These are phyloP conservation scores for Lingula anatina DNA, from an alignment of 2,888 invertebrate genomes.

Conservation along the genomic window DNA sequence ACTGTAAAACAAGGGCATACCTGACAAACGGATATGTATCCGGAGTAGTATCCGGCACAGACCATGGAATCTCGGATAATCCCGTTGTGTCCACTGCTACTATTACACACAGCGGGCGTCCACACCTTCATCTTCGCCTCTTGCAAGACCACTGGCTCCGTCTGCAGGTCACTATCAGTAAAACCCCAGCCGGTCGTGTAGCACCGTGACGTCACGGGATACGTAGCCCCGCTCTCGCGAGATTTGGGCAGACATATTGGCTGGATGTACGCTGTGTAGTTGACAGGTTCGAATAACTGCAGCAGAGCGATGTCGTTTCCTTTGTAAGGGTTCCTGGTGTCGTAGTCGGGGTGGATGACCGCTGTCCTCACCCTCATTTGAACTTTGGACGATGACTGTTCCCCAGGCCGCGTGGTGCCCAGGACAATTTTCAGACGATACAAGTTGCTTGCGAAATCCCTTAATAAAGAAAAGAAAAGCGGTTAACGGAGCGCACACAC, in stretches of 20 bases:
- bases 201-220: conserved; percentile 21
- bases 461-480: too few species aligned
- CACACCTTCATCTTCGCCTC: conserved; percentile 40
- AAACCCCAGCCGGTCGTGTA: conserved; percentile 30
- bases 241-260: conserved; percentile 39
- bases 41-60: conserved; percentile 46
- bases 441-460: too few species aligned
- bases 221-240: conserved; percentile 11
- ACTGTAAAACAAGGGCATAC: too few species aligned
- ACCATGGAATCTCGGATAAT: conserved; percentile 22
- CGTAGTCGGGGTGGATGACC: too few species aligned
- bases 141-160: conserved; percentile 23
- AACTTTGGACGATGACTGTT: too few species aligned
- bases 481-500: too few species aligned
- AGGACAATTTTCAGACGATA: too few species aligned
- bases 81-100: conserved; percentile 31
- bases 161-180: conserved; percentile 10
- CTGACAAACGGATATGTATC: conserved; percentile 31
- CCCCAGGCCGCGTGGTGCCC: too few species aligned
- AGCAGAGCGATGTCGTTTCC: conserved; percentile 30
- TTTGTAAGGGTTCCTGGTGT: too few species aligned
- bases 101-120: conserved; percentile 34
- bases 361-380: too few species aligned
- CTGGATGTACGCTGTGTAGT: conserved; percentile 25
- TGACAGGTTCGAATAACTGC: conserved; percentile 20